A percentile compares a stretch with the other conserved stretches of the same genome.
Conservation (phyloP, 1,140 invertebrate genomes). For the Glomeris maerens region DNA sequence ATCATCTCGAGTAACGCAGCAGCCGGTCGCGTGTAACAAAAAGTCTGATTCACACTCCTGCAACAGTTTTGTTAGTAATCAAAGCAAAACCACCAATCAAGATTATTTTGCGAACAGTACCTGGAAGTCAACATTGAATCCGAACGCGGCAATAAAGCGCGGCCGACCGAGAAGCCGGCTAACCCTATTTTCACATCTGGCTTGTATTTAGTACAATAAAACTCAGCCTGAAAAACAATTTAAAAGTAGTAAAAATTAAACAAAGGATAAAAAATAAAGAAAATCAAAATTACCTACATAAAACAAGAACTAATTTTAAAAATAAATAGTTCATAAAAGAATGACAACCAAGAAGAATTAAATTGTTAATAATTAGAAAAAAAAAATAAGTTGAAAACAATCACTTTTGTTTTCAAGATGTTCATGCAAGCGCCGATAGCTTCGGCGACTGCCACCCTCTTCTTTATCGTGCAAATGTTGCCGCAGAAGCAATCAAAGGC, state of each 20-base stretch:
- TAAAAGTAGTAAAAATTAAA: slow-evolving; percentile 2
- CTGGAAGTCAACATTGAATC: neutral
- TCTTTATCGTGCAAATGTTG: slow-evolving; percentile 45
- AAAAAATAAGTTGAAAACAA: too few species aligned
- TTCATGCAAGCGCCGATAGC: slow-evolving; percentile 66
- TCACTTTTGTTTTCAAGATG: slow-evolving; percentile 54
- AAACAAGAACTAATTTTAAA: neutral
- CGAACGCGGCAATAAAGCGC: slow-evolving; percentile 33
- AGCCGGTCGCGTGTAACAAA: slow-evolving; percentile 65
- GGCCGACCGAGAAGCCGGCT: slow-evolving; percentile 38
- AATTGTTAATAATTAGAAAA: too few species aligned
- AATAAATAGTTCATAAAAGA: neutral
- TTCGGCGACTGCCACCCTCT: slow-evolving; percentile 47
- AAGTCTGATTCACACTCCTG: slow-evolving; percentile 24
- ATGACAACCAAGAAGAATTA: neutral
- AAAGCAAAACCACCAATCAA: neutral
- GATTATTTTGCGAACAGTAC: neutral
- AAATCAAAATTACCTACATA: neutral
- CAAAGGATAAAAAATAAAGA: neutral
- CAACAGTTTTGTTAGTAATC: neutral
- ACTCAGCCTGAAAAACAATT: slow-evolving; percentile 43
- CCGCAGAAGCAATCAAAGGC: slow-evolving; percentile 82
- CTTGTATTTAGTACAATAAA: slow-evolving; percentile 61
- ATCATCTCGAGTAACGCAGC: slow-evolving; percentile 72
- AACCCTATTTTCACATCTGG: slow-evolving; percentile 46